Percentiles rank a stretch among this genome's conserved stretches.
Evolutionary conservation across 1,140 invertebrate species (phyloP).

Genomic region (Aplysia californica): DNA sequence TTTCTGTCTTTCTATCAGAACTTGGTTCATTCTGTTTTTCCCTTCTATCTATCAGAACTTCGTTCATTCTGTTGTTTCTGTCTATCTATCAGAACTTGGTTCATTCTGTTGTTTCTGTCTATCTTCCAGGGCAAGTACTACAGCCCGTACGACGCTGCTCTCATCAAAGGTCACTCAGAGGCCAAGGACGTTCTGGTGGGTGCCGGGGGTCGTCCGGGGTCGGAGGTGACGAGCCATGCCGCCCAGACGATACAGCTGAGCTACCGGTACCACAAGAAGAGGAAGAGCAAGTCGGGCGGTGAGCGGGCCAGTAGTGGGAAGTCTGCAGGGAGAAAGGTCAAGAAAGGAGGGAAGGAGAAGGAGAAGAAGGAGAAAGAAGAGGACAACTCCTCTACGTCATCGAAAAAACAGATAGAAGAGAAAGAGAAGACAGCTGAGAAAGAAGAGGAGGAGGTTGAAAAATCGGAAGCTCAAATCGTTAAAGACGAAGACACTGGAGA

Average conservation of each 20-base stretch:
- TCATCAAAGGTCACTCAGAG: conserved; percentile 85
- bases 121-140: conserved; percentile 67
- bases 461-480: no score
- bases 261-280: conserved; percentile 33
- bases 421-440: no score
- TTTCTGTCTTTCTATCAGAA: conserved; percentile 28
- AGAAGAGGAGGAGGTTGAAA: no score
- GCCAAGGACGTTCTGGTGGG: conserved; percentile 94
- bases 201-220: conserved; percentile 76
- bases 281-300: not conserved
- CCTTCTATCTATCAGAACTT: not conserved
- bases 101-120: conserved; percentile 36
- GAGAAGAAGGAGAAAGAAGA: not conserved
- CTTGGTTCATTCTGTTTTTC: not conserved
- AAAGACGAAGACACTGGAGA: no score
- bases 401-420: no score
- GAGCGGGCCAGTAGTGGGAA: not conserved
- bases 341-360: not conserved
- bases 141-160: conserved; percentile 91
- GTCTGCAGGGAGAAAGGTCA: not conserved
- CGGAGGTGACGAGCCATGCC: conserved; percentile 29
- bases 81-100: not conserved
- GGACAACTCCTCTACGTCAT: no score
- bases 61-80: conserved; percentile 33
- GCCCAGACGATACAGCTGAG: conserved; percentile 46